Percentiles rank a stretch among this genome's conserved stretches.
Evolutionary conservation across 1,140 invertebrate species (phyloP).

Genomic region (Solenopsis fugax): DNA sequence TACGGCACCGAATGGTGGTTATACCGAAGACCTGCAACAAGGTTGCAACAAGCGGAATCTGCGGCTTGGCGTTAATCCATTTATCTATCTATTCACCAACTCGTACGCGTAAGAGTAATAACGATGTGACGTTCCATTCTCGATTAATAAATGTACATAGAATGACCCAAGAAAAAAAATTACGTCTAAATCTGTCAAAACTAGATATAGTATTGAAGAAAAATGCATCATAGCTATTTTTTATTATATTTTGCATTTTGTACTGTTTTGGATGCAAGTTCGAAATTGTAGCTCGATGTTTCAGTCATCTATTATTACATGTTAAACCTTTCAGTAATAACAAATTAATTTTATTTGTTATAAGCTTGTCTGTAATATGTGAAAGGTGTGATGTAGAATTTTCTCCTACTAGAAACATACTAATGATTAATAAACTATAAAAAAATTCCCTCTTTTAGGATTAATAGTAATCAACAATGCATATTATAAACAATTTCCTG

Average conservation of each 20-base stretch:
- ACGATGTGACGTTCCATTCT: neutral
- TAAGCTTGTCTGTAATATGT: too few species aligned
- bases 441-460: neutral
- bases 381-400: too few species aligned
- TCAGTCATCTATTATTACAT: too few species aligned
- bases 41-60: conserved; percentile 44
- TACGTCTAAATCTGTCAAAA: neutral
- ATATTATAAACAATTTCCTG: conserved; percentile 20
- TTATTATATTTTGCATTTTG: too few species aligned
- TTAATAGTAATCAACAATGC: neutral
- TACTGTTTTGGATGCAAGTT: too few species aligned
- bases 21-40: conserved; percentile 47
- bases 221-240: neutral
- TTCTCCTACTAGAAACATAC: too few species aligned
- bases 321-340: too few species aligned
- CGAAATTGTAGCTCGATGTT: too few species aligned
- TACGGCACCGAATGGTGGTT: conserved; percentile 27
- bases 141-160: conserved; percentile 33
- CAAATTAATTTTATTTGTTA: too few species aligned
- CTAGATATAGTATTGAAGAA: neutral
- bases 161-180: neutral
- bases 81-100: conserved; percentile 43
- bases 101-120: conserved; percentile 11
- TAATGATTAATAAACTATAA: conserved; percentile 13
- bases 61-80: conserved; percentile 51